These are phyloP conservation scores for Capromys pilorides DNA, from an alignment of 2,797 vertebrate species.

Conservation along the genomic window DNA sequence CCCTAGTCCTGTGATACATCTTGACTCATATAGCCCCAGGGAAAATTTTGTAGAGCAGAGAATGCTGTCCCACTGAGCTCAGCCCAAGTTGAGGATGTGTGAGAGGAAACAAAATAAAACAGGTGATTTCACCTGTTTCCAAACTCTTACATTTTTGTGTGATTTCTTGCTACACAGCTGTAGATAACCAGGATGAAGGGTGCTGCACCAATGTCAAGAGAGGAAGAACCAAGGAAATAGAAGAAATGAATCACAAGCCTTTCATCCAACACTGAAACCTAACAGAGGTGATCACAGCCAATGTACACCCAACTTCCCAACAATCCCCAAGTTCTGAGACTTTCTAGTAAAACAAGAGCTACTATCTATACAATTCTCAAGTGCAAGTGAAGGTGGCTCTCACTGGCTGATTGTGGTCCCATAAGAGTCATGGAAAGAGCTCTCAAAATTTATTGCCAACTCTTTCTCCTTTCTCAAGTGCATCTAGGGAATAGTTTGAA, in stretches of 20 bases:
- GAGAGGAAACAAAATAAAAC: not conserved
- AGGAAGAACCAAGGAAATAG: not conserved
- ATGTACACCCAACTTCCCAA: not conserved
- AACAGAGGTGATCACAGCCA: not conserved
- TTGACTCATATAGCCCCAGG: not conserved
- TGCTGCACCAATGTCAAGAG: not conserved
- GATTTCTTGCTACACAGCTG: not conserved
- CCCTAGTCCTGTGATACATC: not conserved
- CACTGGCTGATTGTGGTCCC: not conserved
- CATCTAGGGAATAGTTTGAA: slow-evolving; percentile 75
- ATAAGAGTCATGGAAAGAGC: slow-evolving; percentile 36
- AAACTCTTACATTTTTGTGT: not conserved
- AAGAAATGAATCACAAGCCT: not conserved
- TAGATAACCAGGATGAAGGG: not conserved
- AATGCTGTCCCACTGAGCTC: not conserved
- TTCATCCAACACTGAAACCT: not conserved
- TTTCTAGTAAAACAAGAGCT: not conserved
- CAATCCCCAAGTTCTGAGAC: not conserved
- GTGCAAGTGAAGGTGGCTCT: not conserved
- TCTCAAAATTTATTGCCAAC: slow-evolving; percentile 67
- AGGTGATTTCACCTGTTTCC: not conserved
- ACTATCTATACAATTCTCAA: not conserved
- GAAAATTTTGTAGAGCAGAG: not conserved
- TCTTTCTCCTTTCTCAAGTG: slow-evolving; percentile 60
- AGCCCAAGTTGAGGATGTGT: not conserved